These are phyloP conservation scores for Bryconaethiops microstoma DNA, from an alignment of 2,797 vertebrate species.

Conservation along the genomic window DNA sequence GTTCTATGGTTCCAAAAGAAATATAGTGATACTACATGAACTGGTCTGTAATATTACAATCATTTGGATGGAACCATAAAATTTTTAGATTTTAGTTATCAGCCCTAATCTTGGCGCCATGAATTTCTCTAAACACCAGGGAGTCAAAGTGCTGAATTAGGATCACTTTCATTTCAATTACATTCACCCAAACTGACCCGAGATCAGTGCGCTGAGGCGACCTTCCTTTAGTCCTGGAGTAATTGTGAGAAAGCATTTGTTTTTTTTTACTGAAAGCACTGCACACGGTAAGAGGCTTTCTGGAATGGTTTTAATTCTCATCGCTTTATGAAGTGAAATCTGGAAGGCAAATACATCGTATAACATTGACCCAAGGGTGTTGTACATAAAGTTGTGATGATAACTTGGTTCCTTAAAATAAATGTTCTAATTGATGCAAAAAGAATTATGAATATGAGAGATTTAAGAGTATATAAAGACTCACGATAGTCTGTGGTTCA, in stretches of 20 bases:
- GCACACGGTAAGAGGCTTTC: neutral
- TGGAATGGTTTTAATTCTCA: constrained; percentile 24
- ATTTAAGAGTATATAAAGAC: constrained; percentile 37
- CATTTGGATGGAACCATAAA: neutral
- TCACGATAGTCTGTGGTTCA: neutral
- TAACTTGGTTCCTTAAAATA: constrained; percentile 31
- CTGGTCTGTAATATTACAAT: neutral
- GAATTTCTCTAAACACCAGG: neutral
- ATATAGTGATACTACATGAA: neutral
- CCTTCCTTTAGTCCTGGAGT: neutral
- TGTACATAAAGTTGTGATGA: constrained; percentile 58
- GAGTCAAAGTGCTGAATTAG: neutral
- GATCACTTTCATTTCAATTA: neutral
- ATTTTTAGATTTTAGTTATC: neutral
- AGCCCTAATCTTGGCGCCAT: neutral
- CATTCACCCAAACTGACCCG: constrained; percentile 3
- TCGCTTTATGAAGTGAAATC: constrained; percentile 9
- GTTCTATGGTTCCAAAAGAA: neutral
- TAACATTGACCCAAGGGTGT: constrained; percentile 36
- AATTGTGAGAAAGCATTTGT: neutral
- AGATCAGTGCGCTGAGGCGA: neutral
- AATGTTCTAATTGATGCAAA: constrained; percentile 32
- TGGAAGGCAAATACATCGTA: constrained; percentile 31
- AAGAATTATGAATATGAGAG: constrained; percentile 7
- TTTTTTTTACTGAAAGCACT: neutral